These are phyloP conservation scores for Candidula unifasciata DNA, from an alignment of 2,888 invertebrate species.

Conservation along the genomic window DNA sequence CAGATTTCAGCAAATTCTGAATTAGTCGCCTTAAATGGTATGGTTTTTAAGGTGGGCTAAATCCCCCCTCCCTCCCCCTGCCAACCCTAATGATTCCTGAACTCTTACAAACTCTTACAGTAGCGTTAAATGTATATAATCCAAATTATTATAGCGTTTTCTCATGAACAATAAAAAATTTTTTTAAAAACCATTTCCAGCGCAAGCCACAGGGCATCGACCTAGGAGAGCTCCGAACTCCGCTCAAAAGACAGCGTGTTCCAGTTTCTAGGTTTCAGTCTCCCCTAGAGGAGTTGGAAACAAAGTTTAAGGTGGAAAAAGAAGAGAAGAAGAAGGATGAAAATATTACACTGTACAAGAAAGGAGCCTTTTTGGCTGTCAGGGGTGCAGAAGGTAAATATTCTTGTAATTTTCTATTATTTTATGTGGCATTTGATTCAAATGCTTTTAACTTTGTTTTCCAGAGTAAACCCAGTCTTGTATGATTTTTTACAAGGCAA, in stretches of 20 bases:
- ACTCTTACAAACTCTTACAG: too few relatives aligned
- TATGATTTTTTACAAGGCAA: background rate
- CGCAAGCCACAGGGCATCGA: constrained; percentile 50
- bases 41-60: too few relatives aligned
- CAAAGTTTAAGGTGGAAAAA: constrained; percentile 60
- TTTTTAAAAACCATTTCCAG: constrained; percentile 17
- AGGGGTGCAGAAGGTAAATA: constrained; percentile 92
- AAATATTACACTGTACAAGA: constrained; percentile 91
- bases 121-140: too few relatives aligned
- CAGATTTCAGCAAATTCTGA: too few relatives aligned
- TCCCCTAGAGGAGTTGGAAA: constrained; percentile 66
- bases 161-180: too few relatives aligned
- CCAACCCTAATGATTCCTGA: too few relatives aligned
- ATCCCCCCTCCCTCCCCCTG: too few relatives aligned
- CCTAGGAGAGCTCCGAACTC: constrained; percentile 65
- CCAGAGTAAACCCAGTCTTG: background rate
- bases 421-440: background rate
- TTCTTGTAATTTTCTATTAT: constrained; percentile 51
- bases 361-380: constrained; percentile 93
- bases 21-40: too few relatives aligned
- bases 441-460: background rate
- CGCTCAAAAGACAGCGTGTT: constrained; percentile 68
- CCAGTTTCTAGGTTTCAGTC: constrained; percentile 73
- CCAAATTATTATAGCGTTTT: too few relatives aligned
- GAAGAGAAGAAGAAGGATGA: constrained; percentile 81